Evolutionary conservation across 2,113 vertebrate species (phyloP).

Genomic region (Lepus americanus): DNA sequence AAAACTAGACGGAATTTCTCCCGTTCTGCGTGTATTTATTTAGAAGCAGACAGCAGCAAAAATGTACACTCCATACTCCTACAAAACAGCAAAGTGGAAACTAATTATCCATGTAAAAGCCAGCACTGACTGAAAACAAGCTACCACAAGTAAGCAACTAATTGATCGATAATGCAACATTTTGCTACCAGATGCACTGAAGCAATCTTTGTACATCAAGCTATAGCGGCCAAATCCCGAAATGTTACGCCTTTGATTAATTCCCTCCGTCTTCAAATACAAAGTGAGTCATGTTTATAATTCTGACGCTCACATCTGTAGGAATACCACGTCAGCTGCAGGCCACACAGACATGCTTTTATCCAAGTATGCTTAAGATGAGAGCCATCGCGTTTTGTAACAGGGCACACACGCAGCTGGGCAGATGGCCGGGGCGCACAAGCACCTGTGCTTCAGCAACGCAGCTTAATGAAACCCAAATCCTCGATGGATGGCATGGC

Average conservation of each 20-base stretch:
- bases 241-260: constrained; percentile 44
- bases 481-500: constrained; percentile 57
- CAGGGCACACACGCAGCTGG: background rate
- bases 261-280: constrained; percentile 61
- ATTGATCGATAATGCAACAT: background rate
- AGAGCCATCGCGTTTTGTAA: background rate
- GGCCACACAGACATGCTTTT: background rate
- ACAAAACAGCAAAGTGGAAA: constrained; percentile 72
- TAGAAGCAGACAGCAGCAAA: constrained; percentile 66
- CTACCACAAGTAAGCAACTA: background rate
- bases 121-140: background rate
- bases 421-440: background rate
- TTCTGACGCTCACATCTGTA: background rate
- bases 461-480: constrained; percentile 37
- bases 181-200: background rate
- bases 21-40: constrained; percentile 74
- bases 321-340: background rate
- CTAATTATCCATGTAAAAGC: background rate
- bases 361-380: constrained; percentile 38
- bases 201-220: background rate
- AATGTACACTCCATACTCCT: constrained; percentile 72
- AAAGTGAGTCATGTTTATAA: background rate
- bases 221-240: background rate
- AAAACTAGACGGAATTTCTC: constrained; percentile 73
- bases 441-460: background rate